phyloP scores from a whole-genome alignment of 1,140 invertebrate species.

The Lordiphosa stackelbergi region DNA sequence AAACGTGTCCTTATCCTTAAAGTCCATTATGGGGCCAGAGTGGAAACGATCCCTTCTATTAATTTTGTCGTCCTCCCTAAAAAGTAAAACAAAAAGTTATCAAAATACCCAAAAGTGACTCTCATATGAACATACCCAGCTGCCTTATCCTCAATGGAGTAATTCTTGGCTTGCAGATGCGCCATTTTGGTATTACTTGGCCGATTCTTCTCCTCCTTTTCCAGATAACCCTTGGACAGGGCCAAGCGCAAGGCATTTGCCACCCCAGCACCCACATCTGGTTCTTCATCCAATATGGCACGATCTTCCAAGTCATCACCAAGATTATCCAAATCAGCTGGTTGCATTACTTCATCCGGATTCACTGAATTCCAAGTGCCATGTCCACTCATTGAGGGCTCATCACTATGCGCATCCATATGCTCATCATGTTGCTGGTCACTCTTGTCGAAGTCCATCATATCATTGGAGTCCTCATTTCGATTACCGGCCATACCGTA shows the following conservation, averaged over 20 bases:
- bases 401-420: conserved; percentile 42
- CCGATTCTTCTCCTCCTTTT: conserved; percentile 86
- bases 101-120: too few relatives aligned
- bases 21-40: conserved; percentile 91
- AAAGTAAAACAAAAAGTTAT: conserved; percentile 11
- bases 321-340: conserved; percentile 66
- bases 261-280: conserved; percentile 93
- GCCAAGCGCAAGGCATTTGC: conserved; percentile 94
- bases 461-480: conserved; percentile 89
- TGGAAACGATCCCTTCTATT: conserved; percentile 85
- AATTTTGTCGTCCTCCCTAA: conserved; percentile 91
- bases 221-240: conserved; percentile 96
- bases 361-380: conserved; percentile 79
- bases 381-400: conserved; percentile 48
- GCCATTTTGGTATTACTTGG: conserved; percentile 86
- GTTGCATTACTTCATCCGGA: conserved; percentile 75
- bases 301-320: conserved; percentile 79
- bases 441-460: conserved; percentile 80
- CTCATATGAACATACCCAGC: conserved; percentile 81
- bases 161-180: conserved; percentile 91
- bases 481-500: conserved; percentile 93
- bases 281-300: conserved; percentile 95
- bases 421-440: conserved; percentile 56
- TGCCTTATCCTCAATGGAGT: conserved; percentile 98
- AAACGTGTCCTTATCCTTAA: conserved; percentile 95